Evolutionary conservation across 2,797 vertebrate genomes (phyloP).

Genomic region (Notolepis coatsorum): DNA sequence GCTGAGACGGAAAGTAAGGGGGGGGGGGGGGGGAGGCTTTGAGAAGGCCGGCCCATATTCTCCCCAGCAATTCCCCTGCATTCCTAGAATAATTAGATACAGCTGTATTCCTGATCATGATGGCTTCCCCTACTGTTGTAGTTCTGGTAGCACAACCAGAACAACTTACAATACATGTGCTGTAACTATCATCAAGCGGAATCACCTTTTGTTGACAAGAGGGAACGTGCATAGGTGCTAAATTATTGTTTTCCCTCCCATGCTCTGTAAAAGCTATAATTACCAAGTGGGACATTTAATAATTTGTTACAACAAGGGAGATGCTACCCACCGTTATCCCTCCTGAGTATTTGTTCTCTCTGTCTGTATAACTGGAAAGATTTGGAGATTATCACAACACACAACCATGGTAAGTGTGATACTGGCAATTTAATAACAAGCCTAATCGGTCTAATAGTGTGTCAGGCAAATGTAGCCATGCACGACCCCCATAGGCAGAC

Average conservation of each 20-base stretch:
- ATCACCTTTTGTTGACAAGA: too few species aligned
- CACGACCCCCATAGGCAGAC: slow-evolving; percentile 41
- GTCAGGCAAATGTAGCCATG: slow-evolving; percentile 22
- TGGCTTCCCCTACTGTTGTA: slow-evolving; percentile 55
- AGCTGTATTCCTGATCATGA: slow-evolving; percentile 74
- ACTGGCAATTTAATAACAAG: background rate
- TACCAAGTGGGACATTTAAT: too few species aligned
- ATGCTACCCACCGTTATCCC: too few species aligned
- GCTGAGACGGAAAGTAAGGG: slow-evolving; percentile 53
- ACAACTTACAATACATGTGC: background rate
- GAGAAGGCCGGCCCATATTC: slow-evolving; percentile 56
- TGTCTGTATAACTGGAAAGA: too few species aligned
- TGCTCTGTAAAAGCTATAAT: too few species aligned
- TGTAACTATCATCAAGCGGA: too few species aligned
- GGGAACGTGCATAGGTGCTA: too few species aligned
- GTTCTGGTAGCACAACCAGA: slow-evolving; percentile 9
- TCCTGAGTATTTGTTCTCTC: too few species aligned
- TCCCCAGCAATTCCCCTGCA: slow-evolving; percentile 50
- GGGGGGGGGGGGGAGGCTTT: slow-evolving; percentile 46
- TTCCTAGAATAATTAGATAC: slow-evolving; percentile 79
- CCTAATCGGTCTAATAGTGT: background rate
- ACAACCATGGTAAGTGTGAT: background rate
- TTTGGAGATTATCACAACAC: background rate
- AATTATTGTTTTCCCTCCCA: too few species aligned
- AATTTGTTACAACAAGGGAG: too few species aligned